Conservation (phyloP, 2,113 vertebrate species). For the Conger conger region DNA sequence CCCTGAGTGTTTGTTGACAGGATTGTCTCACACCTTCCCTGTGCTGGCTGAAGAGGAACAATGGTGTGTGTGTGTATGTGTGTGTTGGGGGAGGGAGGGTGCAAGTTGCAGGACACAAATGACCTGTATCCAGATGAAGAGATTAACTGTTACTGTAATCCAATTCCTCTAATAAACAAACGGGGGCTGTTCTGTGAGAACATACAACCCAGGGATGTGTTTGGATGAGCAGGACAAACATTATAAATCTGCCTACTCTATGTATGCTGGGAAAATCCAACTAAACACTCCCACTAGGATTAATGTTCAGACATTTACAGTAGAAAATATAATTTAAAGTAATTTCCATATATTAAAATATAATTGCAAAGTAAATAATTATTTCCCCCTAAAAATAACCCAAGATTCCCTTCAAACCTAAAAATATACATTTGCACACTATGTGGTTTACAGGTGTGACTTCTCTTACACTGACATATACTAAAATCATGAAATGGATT, state of each 20-base stretch:
- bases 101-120: not conserved
- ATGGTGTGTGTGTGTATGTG: not conserved
- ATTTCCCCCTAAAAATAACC: not conserved
- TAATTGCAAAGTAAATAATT: not conserved
- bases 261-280: not conserved
- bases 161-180: constrained; percentile 6
- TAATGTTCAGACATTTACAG: not conserved
- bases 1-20: not conserved
- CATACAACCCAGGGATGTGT: not conserved
- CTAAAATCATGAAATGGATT: not conserved
- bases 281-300: not conserved
- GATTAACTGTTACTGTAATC: constrained; percentile 3
- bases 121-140: not conserved
- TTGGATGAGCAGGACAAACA: not conserved
- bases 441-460: not conserved
- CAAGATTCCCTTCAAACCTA: not conserved
- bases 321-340: not conserved
- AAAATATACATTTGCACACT: not conserved
- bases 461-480: not conserved
- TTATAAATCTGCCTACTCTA: not conserved
- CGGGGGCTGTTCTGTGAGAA: not conserved
- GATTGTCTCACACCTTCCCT: not conserved
- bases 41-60: not conserved
- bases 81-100: not conserved
- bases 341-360: not conserved